Evolutionary conservation across 2,888 invertebrate genomes (phyloP), one percentile per base, ranked within the genome.

Genomic region (Coenonympha arcania): DNA sequence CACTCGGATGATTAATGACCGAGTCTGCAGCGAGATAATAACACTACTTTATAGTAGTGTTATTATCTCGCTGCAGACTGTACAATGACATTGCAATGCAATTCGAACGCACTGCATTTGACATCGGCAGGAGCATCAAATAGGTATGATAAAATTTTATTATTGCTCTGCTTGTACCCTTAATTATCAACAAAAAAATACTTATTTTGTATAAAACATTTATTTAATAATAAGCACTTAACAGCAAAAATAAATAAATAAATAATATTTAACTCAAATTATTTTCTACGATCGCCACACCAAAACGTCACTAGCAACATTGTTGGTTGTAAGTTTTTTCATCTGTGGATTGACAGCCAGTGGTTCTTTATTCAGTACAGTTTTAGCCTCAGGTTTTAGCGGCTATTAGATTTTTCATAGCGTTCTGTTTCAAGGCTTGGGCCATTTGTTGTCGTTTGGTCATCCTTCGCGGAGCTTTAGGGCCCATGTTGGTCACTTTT

Each of bases 381-480:
- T 61, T 65, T 0, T n/a, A n/a, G n/a, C n/a, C n/a, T n/a, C n/a
- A n/a, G n/a, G n/a, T n/a, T n/a, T n/a, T 62, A 0, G 73, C 72
- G 0, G 59, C 52, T 41, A 65, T 53, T 6, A 77, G 43, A 47
- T 66, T 76, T 33, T 71, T 66, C 0, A 73, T 50, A 0, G 73
- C 73, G 0, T 69, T 63, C 26, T 70, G 63, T 39, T 63, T 70
- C 2, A 72, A 59, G 1, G 64, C 53, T 18, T 74, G 71, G 0
- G 71, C 67, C 52, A 71, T 56, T 11, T 60, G 59, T 6, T 66
- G 60, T 15, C 66, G 59, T 51, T 64, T 63, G 13, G 55, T 59
- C 6, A 52, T 40, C 22, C 45, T 50, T 2, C 16, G 22, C 1
- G 57, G 46, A 43, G 28, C 54, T 19, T 52, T 48, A 1, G 70